Conservation (phyloP, 2,888 invertebrate genomes). For the Clusia tigrina region DNA sequence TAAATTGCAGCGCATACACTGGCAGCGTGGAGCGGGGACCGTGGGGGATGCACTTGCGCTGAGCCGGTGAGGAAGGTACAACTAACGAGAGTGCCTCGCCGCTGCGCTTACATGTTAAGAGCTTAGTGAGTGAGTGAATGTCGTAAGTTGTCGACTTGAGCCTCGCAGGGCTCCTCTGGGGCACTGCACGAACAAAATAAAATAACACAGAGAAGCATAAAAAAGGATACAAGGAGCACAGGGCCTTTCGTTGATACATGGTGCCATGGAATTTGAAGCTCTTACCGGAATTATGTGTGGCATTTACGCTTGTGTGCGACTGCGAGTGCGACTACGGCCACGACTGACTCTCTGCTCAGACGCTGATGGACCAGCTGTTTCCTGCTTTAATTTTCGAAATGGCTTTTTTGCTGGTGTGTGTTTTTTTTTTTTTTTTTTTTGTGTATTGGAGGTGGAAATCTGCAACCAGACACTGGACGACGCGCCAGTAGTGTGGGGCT, state of each 20-base stretch:
- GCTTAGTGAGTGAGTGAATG: not conserved
- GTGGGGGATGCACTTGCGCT: too few species aligned
- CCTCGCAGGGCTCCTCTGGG: not conserved
- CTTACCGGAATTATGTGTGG: slow-evolving; percentile 51
- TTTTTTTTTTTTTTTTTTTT: slow-evolving; percentile 11
- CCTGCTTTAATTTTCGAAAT: slow-evolving; percentile 54
- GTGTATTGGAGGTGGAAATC: slow-evolving; percentile 10
- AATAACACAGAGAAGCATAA: not conserved
- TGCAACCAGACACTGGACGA: too few species aligned
- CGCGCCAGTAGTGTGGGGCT: too few species aligned
- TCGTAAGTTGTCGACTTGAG: not conserved
- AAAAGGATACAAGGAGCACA: not conserved
- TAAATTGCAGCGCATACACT: not conserved
- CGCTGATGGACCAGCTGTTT: slow-evolving; percentile 38
- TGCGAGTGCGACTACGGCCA: not conserved
- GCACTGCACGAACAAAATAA: not conserved
- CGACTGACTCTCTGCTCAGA: slow-evolving; percentile 13
- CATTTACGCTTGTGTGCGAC: slow-evolving; percentile 35
- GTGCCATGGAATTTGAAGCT: slow-evolving; percentile 38
- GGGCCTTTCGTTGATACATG: not conserved
- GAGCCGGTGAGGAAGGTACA: not conserved
- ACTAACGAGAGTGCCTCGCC: slow-evolving; percentile 4
- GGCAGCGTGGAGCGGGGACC: not conserved
- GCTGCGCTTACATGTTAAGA: not conserved
- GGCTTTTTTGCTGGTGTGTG: slow-evolving; percentile 33